Evolutionary conservation across 2,113 vertebrate species (phyloP).

Genomic region (Collichthys lucidus): DNA sequence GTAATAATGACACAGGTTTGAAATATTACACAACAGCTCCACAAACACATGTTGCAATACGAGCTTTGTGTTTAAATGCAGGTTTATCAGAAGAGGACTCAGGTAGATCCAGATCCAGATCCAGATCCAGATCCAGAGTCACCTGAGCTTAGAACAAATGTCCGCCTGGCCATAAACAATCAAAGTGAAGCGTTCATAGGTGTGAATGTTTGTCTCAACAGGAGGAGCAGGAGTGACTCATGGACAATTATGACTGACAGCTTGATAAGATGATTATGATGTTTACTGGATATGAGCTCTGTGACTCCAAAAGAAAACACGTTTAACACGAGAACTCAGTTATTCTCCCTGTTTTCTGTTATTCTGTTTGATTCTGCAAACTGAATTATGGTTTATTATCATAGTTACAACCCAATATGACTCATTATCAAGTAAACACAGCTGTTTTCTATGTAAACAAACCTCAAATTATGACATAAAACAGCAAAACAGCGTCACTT

Average conservation of each 20-base stretch:
- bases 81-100: background rate
- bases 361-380: no score
- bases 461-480: background rate
- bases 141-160: background rate
- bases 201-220: background rate
- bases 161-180: background rate
- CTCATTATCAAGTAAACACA: background rate
- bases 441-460: background rate
- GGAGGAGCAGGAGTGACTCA: background rate
- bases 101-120: no score
- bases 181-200: background rate
- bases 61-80: background rate
- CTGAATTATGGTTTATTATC: no score
- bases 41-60: background rate
- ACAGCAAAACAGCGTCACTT: background rate
- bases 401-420: no score
- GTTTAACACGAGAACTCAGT: no score
- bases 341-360: no score
- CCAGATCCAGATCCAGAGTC: background rate
- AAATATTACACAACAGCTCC: background rate
- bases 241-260: background rate
- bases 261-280: background rate
- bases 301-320: constrained; percentile 1
- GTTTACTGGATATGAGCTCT: background rate
- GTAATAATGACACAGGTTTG: background rate